Base-by-base conservation (phyloP, 1,140 invertebrate genomes). In the Euwallacea similis region DNA sequence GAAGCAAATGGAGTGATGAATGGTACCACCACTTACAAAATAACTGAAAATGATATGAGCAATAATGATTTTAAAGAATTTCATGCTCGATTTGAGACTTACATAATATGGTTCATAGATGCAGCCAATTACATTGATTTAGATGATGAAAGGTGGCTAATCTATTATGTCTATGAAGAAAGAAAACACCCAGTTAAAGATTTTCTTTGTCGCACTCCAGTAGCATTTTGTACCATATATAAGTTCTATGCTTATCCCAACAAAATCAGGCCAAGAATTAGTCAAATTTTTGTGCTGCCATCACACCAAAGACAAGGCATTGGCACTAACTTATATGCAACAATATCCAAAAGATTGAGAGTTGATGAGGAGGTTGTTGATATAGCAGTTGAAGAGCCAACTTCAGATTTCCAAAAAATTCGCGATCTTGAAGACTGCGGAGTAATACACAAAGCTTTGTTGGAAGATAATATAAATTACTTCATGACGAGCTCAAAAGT, bases 41-140 rank as follows among this genome's bases (percentile, higher is more conserved):
- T 97, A 9, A 97, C 93, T 77, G 88, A 87, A 76, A 88, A 88
- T 77, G 88, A 93, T 76, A 87, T 88, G 71, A 85, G 84, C 11
- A 85, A 85, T 53, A 87, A 88, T 21, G 88, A 90, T 10, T 98
- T 97, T 78, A 79, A 87, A 41, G 85, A 89, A 11, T 98, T 92
- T 80, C 93, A 97, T 79, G 83, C 89, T 74, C 86, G 92, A 68
- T 83, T 98, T 67, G 94, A 98, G 84, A 95, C 94, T 7, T 96
- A 98, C 79, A 84, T 98, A 9, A 81, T 98, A 64, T 99, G 94
- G 91, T 99, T 92, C 79, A 94, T 99, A 76, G 97, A 98, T 86
- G 96, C 93, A 6, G 92, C 92, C 9, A 92, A 89, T 56, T 98
- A 92, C 79, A 94, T 98, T 76, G 96, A 98, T 84, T 86, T 91